These are phyloP conservation scores for Ranitomeya imitator DNA, from an alignment of 2,113 vertebrate genomes.

Conservation along the genomic window DNA sequence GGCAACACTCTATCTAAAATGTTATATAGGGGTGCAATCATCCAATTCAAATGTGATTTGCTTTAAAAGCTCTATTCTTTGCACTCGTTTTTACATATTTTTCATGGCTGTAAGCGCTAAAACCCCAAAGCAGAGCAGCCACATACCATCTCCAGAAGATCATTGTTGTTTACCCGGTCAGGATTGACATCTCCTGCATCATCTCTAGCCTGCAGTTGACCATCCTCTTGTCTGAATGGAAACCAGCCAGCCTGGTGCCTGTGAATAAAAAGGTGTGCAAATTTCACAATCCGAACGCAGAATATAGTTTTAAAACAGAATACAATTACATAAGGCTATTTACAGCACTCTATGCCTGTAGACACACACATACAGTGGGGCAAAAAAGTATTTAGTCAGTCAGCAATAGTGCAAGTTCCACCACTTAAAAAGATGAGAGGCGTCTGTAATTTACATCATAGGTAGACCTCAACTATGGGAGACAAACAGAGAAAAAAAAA, in stretches of 20 bases:
- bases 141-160: conserved; percentile 88
- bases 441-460: no score
- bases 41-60: no score
- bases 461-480: no score
- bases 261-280: neutral
- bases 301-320: neutral
- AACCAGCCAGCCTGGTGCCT: conserved; percentile 97
- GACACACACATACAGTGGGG: no score
- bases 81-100: neutral
- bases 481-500: no score
- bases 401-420: no score
- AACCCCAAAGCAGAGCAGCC: conserved; percentile 16
- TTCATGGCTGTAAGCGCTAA: neutral
- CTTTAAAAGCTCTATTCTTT: neutral
- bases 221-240: conserved; percentile 87
- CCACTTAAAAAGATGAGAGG: no score
- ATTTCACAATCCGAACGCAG: neutral
- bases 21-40: no score
- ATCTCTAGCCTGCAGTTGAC: conserved; percentile 73
- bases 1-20: no score
- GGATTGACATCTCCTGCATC: conserved; percentile 77
- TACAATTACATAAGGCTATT: no score
- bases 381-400: no score
- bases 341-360: no score
- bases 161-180: conserved; percentile 79